These are phyloP conservation scores for Zaprionus obscuricornis DNA, from an alignment of 2,888 invertebrate species.

Conservation along the genomic window DNA sequence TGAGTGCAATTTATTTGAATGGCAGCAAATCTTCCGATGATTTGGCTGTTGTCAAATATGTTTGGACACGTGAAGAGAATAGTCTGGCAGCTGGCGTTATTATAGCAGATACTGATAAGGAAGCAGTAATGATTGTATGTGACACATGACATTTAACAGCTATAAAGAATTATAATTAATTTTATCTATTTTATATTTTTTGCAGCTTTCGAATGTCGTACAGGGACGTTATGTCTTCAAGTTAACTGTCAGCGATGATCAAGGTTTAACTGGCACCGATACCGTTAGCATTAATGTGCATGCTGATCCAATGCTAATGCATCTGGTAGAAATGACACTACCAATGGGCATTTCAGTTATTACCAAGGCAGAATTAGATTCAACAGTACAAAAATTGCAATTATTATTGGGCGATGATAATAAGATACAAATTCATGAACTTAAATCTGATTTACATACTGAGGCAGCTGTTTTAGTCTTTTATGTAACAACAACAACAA, in stretches of 20 bases:
- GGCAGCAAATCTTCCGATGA: conserved; percentile 94
- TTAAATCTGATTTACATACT: conserved; percentile 86
- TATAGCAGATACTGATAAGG: conserved; percentile 89
- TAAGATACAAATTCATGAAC: conserved; percentile 86
- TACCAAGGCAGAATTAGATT: conserved; percentile 86
- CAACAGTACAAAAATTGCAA: conserved; percentile 89
- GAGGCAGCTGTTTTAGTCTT: conserved; percentile 88
- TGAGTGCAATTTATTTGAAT: conserved; percentile 90
- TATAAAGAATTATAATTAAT: neutral
- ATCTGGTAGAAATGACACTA: conserved; percentile 92
- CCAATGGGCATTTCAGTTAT: conserved; percentile 89
- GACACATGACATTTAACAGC: neutral
- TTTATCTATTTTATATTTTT: neutral
- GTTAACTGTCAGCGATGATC: conserved; percentile 94
- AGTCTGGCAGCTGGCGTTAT: conserved; percentile 93
- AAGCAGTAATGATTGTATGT: conserved; percentile 89
- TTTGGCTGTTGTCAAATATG: conserved; percentile 92
- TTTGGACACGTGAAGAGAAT: conserved; percentile 91
- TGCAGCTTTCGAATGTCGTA: conserved; percentile 91
- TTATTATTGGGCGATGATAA: conserved; percentile 90
- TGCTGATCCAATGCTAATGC: conserved; percentile 88
- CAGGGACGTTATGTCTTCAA: conserved; percentile 95
- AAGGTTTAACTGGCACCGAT: conserved; percentile 92
- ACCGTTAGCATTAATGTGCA: conserved; percentile 93
- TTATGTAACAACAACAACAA: conserved; percentile 86